Percentiles rank a stretch among this genome's conserved stretches.
Evolutionary conservation across 2,888 invertebrate genomes (phyloP).

Genomic region (Chymomyza amoena): DNA sequence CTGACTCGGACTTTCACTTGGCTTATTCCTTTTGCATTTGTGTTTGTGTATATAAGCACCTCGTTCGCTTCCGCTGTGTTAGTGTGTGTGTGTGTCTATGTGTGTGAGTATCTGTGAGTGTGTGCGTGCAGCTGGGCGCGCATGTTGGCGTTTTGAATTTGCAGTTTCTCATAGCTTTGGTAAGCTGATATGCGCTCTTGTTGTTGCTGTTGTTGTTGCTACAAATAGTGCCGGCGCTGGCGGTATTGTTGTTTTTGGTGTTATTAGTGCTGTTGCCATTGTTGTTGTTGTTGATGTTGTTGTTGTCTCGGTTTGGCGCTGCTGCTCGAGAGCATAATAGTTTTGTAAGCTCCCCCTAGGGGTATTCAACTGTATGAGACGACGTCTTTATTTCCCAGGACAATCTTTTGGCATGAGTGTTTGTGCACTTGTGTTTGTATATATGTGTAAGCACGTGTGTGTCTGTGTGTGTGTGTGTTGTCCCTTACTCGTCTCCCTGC

Average conservation of each 20-base stretch:
- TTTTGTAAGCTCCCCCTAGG: conserved; percentile 71
- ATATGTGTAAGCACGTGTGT: conserved; percentile 6
- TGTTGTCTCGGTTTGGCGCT: conserved; percentile 26
- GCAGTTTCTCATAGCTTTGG: conserved; percentile 59
- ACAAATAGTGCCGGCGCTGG: conserved; percentile 23
- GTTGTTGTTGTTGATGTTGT: conserved; percentile 29
- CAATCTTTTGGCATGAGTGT: conserved; percentile 71
- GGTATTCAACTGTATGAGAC: conserved; percentile 69
- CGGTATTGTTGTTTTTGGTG: conserved; percentile 59
- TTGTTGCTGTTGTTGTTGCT: conserved; percentile 13
- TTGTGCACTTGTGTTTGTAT: conserved; percentile 51
- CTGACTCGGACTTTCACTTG: neutral
- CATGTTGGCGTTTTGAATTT: conserved; percentile 57
- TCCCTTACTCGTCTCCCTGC: neutral
- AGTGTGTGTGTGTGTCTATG: neutral
- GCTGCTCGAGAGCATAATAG: conserved; percentile 65
- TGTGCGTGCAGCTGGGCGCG: conserved; percentile 41
- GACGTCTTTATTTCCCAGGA: conserved; percentile 74
- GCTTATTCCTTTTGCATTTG: conserved; percentile 17
- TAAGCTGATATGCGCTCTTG: conserved; percentile 56
- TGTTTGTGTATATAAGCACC: neutral
- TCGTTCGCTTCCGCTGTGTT: neutral
- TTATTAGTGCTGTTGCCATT: conserved; percentile 59
- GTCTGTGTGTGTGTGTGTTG: neutral
- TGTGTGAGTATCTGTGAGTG: conserved; percentile 25